Conservation (phyloP, 2,113 vertebrate genomes). For the Eretmochelys imbricata region DNA sequence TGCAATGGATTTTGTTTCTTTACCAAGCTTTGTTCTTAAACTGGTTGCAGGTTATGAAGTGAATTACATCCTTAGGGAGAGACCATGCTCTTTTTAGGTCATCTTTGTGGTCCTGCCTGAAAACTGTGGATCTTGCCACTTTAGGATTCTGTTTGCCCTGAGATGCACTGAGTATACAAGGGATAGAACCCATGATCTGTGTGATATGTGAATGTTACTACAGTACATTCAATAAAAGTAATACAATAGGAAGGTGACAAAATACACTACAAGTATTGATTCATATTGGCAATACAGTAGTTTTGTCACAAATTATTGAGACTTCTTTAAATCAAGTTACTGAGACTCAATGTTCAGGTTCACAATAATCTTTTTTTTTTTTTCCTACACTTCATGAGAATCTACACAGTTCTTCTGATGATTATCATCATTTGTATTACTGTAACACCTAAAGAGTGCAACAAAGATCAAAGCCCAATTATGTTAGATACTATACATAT, state of each 20-base stretch:
- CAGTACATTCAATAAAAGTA: not conserved
- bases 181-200: not conserved
- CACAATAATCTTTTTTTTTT: not conserved
- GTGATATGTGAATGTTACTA: not conserved
- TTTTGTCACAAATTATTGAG: not conserved
- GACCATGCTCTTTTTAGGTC: not conserved
- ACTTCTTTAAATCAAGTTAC: not conserved
- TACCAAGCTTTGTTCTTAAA: not conserved
- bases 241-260: not conserved
- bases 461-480: not conserved
- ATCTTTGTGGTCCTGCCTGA: not conserved
- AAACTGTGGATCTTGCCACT: fast-evolving
- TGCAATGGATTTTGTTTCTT: not conserved
- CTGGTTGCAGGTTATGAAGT: not conserved
- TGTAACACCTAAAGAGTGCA: not conserved
- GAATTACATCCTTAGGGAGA: fast-evolving
- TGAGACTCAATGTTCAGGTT: not conserved
- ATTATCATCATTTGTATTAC: too few species aligned
- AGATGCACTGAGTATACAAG: fast-evolving
- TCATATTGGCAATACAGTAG: not conserved
- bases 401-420: too few species aligned
- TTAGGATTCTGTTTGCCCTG: not conserved
- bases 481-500: not conserved
- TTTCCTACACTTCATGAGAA: not conserved
- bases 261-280: not conserved